A percentile compares a stretch with the other conserved stretches of the same genome.
Evolutionary conservation across 2,797 vertebrate species (phyloP).

Genomic region (Toxotes lorentzi): DNA sequence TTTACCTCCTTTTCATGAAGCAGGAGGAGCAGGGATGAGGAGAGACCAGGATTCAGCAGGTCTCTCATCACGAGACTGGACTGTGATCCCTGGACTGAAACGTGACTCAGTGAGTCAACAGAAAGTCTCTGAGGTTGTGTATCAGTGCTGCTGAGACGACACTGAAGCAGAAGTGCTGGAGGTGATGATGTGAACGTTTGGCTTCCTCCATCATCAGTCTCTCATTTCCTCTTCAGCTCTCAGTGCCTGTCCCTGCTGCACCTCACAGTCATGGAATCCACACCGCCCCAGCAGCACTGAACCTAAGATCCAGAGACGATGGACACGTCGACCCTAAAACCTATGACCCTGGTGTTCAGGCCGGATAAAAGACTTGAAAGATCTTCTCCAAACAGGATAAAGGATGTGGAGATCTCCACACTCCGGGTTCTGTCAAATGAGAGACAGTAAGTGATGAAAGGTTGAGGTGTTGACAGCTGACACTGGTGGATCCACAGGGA

Average conservation of each 20-base stretch:
- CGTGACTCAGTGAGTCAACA: no score
- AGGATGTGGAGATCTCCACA: neutral
- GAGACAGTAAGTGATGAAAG: neutral
- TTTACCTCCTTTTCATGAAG: no score
- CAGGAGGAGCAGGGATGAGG: no score
- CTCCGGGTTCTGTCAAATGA: conserved; percentile 2
- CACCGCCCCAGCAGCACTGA: conserved; percentile 24
- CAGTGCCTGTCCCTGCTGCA: neutral
- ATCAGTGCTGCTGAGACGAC: no score
- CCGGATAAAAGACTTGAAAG: conserved; percentile 29
- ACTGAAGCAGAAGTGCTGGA: neutral
- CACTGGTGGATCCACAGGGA: conserved; percentile 18
- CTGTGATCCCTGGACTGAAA: no score
- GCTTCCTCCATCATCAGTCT: neutral
- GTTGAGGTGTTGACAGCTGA: neutral
- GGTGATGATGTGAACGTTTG: neutral
- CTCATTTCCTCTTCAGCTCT: neutral
- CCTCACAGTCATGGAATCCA: conserved; percentile 32
- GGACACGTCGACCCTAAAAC: conserved; percentile 28
- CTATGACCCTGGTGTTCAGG: conserved; percentile 24
- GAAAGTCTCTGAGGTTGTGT: no score
- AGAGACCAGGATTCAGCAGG: no score
- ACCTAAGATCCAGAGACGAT: no score
- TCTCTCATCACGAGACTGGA: no score
- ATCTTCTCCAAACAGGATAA: conserved; percentile 22